Conservation (phyloP, 2,888 invertebrate species). For the Chloromyia formosa region DNA sequence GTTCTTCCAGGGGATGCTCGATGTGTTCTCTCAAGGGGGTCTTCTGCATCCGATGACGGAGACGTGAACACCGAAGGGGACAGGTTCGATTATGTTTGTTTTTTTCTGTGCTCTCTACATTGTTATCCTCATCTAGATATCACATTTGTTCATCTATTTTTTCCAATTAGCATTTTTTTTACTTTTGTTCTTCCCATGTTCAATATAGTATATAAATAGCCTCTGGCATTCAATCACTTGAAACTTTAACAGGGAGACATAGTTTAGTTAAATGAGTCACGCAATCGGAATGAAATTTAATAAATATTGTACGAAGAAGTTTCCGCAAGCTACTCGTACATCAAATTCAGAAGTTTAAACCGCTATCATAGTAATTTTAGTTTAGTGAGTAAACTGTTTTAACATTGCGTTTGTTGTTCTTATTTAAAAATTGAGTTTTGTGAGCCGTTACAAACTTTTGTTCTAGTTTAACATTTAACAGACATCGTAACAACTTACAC, state of each 20-base stretch:
- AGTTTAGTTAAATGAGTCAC: slow-evolving; percentile 10
- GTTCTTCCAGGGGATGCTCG: slow-evolving; percentile 85
- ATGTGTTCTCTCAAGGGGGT: slow-evolving; percentile 76
- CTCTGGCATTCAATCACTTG: no score
- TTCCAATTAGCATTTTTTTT: no score
- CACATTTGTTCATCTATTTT: no score
- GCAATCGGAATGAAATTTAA: not conserved
- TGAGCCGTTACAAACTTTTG: not conserved
- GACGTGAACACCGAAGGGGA: slow-evolving; percentile 84
- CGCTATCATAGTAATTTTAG: not conserved
- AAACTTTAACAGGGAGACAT: slow-evolving; percentile 41
- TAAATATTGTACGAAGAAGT: no score
- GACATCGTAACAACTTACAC: not conserved
- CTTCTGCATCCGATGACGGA: slow-evolving; percentile 93
- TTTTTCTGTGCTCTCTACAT: not conserved
- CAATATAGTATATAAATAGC: no score
- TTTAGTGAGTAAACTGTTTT: not conserved
- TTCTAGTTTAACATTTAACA: not conserved
- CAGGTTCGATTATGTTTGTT: slow-evolving; percentile 70
- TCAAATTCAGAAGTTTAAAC: not conserved
- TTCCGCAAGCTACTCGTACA: no score
- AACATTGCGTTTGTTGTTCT: slow-evolving; percentile 33
- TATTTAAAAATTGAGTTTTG: not conserved
- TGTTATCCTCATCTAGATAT: no score
- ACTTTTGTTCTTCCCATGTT: no score